Percentiles rank a stretch among this genome's conserved stretches.
phyloP scores from a whole-genome alignment of 2,113 vertebrate genomes.

The Gasterosteus nipponicus region DNA sequence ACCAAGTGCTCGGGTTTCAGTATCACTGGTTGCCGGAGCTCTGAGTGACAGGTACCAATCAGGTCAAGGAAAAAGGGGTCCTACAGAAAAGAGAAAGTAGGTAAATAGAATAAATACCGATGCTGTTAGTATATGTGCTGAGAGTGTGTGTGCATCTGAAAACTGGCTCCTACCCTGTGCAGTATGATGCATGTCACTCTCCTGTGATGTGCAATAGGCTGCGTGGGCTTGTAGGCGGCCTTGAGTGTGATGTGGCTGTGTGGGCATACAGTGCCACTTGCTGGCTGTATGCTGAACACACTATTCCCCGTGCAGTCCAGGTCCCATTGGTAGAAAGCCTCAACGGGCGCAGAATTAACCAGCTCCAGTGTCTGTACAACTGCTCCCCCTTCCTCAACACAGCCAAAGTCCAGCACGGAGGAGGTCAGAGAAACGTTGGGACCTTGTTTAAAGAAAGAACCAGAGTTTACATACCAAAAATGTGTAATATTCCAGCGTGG shows the following conservation, averaged over 20 bases:
- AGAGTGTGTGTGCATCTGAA: background rate
- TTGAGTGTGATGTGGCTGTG: slow-evolving; percentile 73
- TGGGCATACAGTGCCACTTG: slow-evolving; percentile 82
- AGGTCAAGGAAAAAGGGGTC: slow-evolving; percentile 89
- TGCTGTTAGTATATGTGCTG: background rate
- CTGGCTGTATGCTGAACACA: slow-evolving; percentile 86
- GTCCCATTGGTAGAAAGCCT: slow-evolving; percentile 87
- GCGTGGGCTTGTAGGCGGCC: slow-evolving; percentile 83
- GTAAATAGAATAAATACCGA: background rate
- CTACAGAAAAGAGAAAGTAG: slow-evolving; percentile 64
- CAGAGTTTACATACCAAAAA: background rate
- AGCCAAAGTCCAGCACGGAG: slow-evolving; percentile 83
- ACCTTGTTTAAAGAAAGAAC: slow-evolving; percentile 74
- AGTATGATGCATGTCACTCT: slow-evolving; percentile 89
- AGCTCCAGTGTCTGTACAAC: slow-evolving; percentile 77
- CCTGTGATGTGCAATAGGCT: slow-evolving; percentile 85
- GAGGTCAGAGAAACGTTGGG: slow-evolving; percentile 83
- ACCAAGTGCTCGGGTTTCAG: slow-evolving; percentile 85
- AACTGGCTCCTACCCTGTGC: slow-evolving; percentile 83
- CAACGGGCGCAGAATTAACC: slow-evolving; percentile 82
- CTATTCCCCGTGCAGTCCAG: slow-evolving; percentile 85
- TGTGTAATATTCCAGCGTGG: background rate
- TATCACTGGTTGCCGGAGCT: slow-evolving; percentile 79
- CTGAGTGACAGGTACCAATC: slow-evolving; percentile 92
- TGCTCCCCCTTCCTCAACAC: slow-evolving; percentile 78